Conservation (phyloP, 2,113 vertebrate genomes). For the Panthera uncia region DNA sequence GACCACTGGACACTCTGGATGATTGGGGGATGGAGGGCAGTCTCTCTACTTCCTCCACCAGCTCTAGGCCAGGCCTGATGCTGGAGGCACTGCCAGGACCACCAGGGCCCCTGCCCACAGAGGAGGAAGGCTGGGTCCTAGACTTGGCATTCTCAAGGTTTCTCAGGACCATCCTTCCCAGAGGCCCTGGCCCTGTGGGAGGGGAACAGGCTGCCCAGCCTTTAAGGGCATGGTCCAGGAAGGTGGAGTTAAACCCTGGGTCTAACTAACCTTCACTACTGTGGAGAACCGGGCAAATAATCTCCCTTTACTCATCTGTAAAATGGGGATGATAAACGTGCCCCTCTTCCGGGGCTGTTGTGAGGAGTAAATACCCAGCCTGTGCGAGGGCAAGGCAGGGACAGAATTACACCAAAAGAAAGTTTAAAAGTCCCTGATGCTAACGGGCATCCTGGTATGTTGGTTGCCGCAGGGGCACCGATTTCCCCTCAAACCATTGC, state of each 20-base stretch:
- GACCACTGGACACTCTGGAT: not conserved
- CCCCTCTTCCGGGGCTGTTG: not conserved
- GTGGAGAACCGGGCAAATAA: not conserved
- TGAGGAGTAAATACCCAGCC: not conserved
- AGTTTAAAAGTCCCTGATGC: not conserved
- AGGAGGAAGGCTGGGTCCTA: not conserved
- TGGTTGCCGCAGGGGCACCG: not conserved
- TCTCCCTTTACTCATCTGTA: not conserved
- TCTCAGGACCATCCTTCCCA: not conserved
- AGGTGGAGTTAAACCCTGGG: not conserved
- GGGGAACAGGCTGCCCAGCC: not conserved
- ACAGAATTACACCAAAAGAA: not conserved
- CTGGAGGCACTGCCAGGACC: not conserved
- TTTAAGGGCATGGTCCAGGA: not conserved
- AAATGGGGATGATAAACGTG: not conserved
- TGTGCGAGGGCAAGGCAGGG: fast-evolving
- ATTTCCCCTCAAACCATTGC: not conserved
- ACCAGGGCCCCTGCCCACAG: not conserved
- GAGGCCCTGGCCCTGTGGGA: not conserved
- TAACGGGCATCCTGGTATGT: not conserved
- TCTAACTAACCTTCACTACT: not conserved
- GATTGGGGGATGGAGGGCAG: not conserved
- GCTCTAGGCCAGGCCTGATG: not conserved
- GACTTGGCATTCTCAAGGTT: not conserved
- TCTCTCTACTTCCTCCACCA: not conserved